These are phyloP conservation scores for Seira ritae DNA, from an alignment of 2,888 invertebrate species.

Conservation along the genomic window DNA sequence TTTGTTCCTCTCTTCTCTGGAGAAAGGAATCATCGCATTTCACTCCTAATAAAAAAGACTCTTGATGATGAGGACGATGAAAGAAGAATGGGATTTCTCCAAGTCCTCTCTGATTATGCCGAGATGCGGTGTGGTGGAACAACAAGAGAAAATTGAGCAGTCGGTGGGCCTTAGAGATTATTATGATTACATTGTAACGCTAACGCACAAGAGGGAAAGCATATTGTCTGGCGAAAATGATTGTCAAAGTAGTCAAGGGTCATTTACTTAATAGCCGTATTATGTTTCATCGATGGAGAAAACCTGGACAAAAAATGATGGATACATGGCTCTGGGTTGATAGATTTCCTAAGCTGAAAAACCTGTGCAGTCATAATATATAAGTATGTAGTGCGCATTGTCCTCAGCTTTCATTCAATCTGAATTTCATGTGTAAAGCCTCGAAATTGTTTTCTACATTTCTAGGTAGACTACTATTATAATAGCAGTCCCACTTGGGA, in stretches of 20 bases:
- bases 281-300: constrained; percentile 27
- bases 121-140: constrained; percentile 61
- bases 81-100: constrained; percentile 32
- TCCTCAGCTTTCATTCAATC: too few species aligned
- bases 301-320: too few species aligned
- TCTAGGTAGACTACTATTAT: too few species aligned
- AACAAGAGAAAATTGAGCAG: constrained; percentile 46
- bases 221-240: constrained; percentile 60
- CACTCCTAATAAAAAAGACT: background rate
- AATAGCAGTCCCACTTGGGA: too few species aligned
- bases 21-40: constrained; percentile 39
- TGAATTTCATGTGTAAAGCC: too few species aligned
- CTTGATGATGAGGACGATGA: constrained; percentile 31
- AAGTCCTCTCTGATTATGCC: constrained; percentile 53
- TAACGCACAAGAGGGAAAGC: constrained; percentile 55
- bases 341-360: too few species aligned
- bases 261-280: constrained; percentile 72
- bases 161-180: constrained; percentile 54
- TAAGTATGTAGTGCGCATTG: too few species aligned
- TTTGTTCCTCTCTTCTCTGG: constrained; percentile 18
- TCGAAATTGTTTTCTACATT: too few species aligned
- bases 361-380: too few species aligned
- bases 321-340: too few species aligned
- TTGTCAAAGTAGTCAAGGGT: constrained; percentile 73
- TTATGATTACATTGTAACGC: constrained; percentile 48